phyloP scores from a whole-genome alignment of 2,888 invertebrate genomes.

The Temnothorax rugatulus region DNA sequence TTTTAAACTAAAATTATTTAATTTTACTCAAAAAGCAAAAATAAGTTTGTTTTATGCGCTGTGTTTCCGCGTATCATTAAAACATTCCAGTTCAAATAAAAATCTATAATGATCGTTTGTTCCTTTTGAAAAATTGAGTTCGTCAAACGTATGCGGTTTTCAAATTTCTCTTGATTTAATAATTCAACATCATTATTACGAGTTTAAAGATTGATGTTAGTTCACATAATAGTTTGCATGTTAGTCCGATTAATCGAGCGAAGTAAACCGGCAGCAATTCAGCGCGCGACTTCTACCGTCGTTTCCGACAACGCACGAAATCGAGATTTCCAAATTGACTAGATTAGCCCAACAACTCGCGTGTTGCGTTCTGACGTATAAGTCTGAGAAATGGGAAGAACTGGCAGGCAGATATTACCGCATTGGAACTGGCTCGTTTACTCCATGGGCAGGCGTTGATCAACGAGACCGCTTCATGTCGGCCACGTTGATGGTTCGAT shows the following conservation, averaged over 20 bases:
- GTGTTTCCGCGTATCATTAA: neutral
- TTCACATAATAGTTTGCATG: neutral
- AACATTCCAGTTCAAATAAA: neutral
- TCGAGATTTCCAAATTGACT: constrained; percentile 70
- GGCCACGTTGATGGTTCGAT: constrained; percentile 39
- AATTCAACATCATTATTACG: neutral
- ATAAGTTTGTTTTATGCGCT: neutral
- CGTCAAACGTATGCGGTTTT: neutral
- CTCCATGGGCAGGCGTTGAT: constrained; percentile 27
- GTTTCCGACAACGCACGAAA: constrained; percentile 54
- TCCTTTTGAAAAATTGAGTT: neutral
- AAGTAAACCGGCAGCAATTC: constrained; percentile 11
- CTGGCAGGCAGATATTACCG: constrained; percentile 40
- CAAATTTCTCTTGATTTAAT: constrained; percentile 2
- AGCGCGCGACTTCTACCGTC: constrained; percentile 43
- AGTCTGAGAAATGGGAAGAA: constrained; percentile 51
- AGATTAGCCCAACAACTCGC: constrained; percentile 63
- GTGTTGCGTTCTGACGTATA: constrained; percentile 42
- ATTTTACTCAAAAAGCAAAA: neutral
- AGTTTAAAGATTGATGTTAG: neutral
- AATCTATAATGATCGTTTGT: neutral
- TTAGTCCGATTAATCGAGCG: neutral
- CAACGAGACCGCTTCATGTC: constrained; percentile 33
- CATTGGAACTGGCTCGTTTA: constrained; percentile 29
- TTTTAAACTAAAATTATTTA: constrained; percentile 10